These are phyloP conservation scores for Perccottus glenii DNA, from an alignment of 2,113 vertebrate species.

Conservation along the genomic window DNA sequence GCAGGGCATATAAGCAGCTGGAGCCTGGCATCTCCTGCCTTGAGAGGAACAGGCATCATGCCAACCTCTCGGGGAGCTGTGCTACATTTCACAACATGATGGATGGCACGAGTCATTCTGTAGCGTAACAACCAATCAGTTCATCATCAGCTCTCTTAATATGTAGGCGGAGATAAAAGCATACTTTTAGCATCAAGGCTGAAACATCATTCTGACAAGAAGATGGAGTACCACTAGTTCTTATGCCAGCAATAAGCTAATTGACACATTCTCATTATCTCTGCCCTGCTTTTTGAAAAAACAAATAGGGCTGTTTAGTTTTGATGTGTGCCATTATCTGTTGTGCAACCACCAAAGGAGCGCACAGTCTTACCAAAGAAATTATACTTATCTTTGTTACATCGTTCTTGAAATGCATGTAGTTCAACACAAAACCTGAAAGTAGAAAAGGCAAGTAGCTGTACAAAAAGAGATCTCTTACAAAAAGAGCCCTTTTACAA, in stretches of 20 bases:
- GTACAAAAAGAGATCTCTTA: conserved; percentile 6
- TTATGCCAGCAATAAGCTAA: conserved; percentile 13
- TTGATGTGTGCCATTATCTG: conserved; percentile 12
- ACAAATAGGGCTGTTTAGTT: conserved; percentile 10
- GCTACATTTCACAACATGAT: conserved; percentile 70
- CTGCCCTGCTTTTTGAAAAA: conserved; percentile 13
- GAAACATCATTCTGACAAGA: conserved; percentile 40
- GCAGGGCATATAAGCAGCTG: conserved; percentile 61
- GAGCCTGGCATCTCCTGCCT: conserved; percentile 33
- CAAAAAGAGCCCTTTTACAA: not conserved
- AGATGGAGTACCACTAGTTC: conserved; percentile 17
- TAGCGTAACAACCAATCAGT: conserved; percentile 53
- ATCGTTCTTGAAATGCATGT: conserved; percentile 2
- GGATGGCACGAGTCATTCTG: conserved; percentile 64
- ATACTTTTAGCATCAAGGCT: conserved; percentile 14
- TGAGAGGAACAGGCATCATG: conserved; percentile 49
- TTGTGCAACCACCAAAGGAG: no score
- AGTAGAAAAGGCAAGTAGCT: conserved; percentile 13
- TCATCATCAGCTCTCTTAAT: conserved; percentile 46
- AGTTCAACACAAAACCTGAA: conserved; percentile 31
- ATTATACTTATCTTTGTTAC: not conserved
- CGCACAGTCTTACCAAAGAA: no score
- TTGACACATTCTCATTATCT: conserved; percentile 39
- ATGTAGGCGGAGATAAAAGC: conserved; percentile 36
- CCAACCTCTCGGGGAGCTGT: conserved; percentile 66